Evolutionary conservation across 37 sponge, comb jelly and placozoan genomes (phyloP).

Genomic region (Tethya wilhelma): DNA sequence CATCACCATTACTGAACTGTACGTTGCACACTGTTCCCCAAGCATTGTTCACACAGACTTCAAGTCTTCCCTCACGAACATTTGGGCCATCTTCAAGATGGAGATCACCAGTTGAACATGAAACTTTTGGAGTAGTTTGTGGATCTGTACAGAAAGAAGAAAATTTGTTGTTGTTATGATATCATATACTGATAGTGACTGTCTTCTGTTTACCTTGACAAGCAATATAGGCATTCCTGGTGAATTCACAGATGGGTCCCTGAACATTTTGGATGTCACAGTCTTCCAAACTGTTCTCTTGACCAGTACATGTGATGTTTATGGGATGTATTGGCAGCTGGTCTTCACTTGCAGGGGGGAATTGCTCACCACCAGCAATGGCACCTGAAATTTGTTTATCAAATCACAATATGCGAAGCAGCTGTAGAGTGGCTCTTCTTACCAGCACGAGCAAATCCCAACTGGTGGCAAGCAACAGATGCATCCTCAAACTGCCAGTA

Average conservation of each 20-base stretch:
- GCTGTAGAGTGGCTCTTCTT: too few species aligned
- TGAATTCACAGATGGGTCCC: neutral
- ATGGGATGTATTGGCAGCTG: too few species aligned
- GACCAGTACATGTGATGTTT: too few species aligned
- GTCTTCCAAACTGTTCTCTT: too few species aligned
- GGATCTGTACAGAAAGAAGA: neutral
- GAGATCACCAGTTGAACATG: constrained; percentile 26
- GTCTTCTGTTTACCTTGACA: constrained; percentile 31
- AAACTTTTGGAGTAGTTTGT: neutral
- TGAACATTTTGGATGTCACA: too few species aligned
- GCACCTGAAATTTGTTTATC: too few species aligned
- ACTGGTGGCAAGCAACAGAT: constrained; percentile 26
- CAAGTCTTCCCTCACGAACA: constrained; percentile 31
- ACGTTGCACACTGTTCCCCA: constrained; percentile 44
- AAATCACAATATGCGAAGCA: too few species aligned
- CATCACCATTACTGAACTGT: constrained; percentile 29
- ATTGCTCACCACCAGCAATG: too few species aligned
- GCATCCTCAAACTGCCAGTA: constrained; percentile 25
- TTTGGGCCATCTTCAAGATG: constrained; percentile 25
- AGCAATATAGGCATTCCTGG: constrained; percentile 4
- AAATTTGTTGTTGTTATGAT: too few species aligned
- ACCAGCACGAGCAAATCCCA: constrained; percentile 38
- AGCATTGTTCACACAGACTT: constrained; percentile 46
- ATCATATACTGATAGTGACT: too few species aligned
- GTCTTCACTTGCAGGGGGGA: too few species aligned